phyloP scores from a whole-genome alignment of 2,888 invertebrate species.

The Pilophorus perplexus region DNA sequence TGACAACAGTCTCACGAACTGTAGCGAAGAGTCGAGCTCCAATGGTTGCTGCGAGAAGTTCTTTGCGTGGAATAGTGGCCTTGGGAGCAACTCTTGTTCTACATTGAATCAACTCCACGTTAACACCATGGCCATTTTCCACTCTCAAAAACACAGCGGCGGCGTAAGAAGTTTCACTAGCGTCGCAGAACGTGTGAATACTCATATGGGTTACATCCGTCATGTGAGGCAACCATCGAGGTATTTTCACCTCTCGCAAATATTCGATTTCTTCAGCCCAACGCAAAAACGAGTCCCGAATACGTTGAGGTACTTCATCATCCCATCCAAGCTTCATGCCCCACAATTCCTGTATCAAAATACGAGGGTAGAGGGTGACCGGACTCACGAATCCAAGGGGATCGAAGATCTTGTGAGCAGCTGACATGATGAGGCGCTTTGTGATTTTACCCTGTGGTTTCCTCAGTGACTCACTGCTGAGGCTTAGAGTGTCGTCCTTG shows the following conservation, averaged over 20 bases:
- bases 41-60: slow-evolving; percentile 47
- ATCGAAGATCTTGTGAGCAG: slow-evolving; percentile 46
- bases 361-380: slow-evolving; percentile 44
- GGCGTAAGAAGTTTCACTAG: slow-evolving; percentile 26
- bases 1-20: not conserved
- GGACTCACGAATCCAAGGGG: slow-evolving; percentile 47
- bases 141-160: slow-evolving; percentile 36
- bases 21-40: slow-evolving; percentile 21
- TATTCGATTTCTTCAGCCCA: slow-evolving; percentile 45
- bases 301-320: slow-evolving; percentile 3
- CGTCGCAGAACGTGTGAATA: slow-evolving; percentile 36
- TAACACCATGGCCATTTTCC: slow-evolving; percentile 11
- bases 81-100: slow-evolving; percentile 46
- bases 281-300: not conserved
- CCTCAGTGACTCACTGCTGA: not conserved
- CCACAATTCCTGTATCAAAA: slow-evolving; percentile 44
- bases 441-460: slow-evolving; percentile 8
- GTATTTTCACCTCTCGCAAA: slow-evolving; percentile 44
- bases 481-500: not conserved
- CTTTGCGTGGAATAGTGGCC: slow-evolving; percentile 45
- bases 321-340: not conserved
- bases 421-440: not conserved
- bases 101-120: slow-evolving; percentile 36
- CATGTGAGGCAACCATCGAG: slow-evolving; percentile 35
- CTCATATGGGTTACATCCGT: not conserved